A percentile compares a stretch with the other conserved stretches of the same genome.
These are phyloP conservation scores for Hyposmocoma kahamanoa DNA, from an alignment of 1,140 invertebrate genomes.

Conservation along the genomic window DNA sequence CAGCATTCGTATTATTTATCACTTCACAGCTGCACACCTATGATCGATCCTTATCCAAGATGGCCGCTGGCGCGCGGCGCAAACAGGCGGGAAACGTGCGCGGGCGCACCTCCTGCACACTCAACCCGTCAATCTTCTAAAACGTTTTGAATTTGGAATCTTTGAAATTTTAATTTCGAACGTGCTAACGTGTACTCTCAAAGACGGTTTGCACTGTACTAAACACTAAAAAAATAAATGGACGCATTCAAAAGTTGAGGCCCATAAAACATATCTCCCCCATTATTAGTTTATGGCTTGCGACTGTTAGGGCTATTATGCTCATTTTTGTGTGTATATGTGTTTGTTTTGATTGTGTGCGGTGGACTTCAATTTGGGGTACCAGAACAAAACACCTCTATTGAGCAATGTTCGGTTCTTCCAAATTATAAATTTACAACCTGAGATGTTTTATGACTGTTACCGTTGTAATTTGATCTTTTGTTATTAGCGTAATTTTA, in stretches of 20 bases:
- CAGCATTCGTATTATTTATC: slow-evolving; percentile 42
- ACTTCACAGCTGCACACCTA: slow-evolving; percentile 68
- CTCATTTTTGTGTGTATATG: slow-evolving; percentile 59
- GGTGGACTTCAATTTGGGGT: slow-evolving; percentile 61
- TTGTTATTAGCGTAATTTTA: no score
- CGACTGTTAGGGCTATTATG: slow-evolving; percentile 69
- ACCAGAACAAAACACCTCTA: slow-evolving; percentile 49
- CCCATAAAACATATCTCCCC: slow-evolving; percentile 72
- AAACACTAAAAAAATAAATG: slow-evolving; percentile 58
- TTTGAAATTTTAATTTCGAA: slow-evolving; percentile 6
- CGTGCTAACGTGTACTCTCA: slow-evolving; percentile 47
- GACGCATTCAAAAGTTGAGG: slow-evolving; percentile 65
- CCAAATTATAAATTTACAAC: no score
- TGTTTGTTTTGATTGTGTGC: slow-evolving; percentile 70
- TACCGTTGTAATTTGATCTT: no score
- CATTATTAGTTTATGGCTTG: slow-evolving; percentile 71
- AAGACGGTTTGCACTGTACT: slow-evolving; percentile 53
- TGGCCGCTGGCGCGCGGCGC: slow-evolving; percentile 51
- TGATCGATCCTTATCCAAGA: slow-evolving; percentile 70
- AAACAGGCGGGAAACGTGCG: slow-evolving; percentile 49
- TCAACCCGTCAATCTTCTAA: slow-evolving; percentile 38
- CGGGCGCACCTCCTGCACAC: slow-evolving; percentile 43
- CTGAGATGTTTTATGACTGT: no score
- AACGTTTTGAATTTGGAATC: slow-evolving; percentile 22
- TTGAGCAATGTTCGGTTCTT: slow-evolving; percentile 26